Evolutionary conservation across 2,888 invertebrate genomes (phyloP).

Genomic region (Resseliella maxima): DNA sequence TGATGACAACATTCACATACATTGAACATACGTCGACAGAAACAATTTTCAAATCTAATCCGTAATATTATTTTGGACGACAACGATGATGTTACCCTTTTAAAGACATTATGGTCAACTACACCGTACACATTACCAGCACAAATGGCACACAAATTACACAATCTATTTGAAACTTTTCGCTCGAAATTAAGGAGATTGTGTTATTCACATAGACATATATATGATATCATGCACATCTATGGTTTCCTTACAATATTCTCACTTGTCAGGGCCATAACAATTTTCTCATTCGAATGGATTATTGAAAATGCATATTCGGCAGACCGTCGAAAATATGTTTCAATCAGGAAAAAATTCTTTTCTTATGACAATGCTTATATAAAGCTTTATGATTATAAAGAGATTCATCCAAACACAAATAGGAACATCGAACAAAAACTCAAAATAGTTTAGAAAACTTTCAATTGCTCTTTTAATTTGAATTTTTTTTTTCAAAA

Average conservation of each 20-base stretch:
- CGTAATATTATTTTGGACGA: not conserved
- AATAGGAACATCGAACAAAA: no score
- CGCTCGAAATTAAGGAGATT: slow-evolving; percentile 6
- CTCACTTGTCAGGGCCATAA: not conserved
- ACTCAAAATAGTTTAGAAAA: no score
- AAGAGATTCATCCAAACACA: no score
- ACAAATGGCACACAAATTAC: not conserved
- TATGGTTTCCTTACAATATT: slow-evolving; percentile 4
- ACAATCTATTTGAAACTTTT: slow-evolving; percentile 24
- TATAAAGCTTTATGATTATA: no score
- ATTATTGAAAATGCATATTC: no score
- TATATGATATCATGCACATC: not conserved
- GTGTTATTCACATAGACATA: not conserved
- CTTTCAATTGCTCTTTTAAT: no score
- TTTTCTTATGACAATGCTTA: no score
- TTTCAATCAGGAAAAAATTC: no score
- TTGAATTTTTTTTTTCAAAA: no score
- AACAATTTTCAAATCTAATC: slow-evolving; percentile 2
- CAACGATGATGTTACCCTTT: slow-evolving; percentile 36
- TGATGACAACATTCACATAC: not conserved
- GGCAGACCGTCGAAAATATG: no score
- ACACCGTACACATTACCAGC: not conserved
- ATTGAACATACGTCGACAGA: not conserved
- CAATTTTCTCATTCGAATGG: not conserved
- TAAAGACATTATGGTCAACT: not conserved